Evolutionary conservation across 1,140 invertebrate species (phyloP).

Genomic region (Proctacanthus coquilletti): DNA sequence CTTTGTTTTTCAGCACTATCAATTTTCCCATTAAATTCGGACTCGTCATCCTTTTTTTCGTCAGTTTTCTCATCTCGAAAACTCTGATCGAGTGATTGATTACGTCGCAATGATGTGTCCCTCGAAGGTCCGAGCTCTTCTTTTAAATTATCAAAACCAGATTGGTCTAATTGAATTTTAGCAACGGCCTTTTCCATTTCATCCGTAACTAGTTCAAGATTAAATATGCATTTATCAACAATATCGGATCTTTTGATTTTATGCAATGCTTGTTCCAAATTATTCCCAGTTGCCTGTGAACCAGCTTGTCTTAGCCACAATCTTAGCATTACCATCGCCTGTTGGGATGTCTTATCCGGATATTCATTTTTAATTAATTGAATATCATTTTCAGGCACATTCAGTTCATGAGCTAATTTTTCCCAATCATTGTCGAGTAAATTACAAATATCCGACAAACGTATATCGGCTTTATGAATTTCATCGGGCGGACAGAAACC

Average conservation of each 20-base stretch:
- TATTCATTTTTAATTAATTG: slow-evolving; percentile 73
- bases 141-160: slow-evolving; percentile 57
- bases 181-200: slow-evolving; percentile 64
- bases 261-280: slow-evolving; percentile 69
- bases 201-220: slow-evolving; percentile 62
- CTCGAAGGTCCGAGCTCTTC: slow-evolving; percentile 55
- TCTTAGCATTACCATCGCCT: slow-evolving; percentile 79
- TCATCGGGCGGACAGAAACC: slow-evolving; percentile 10
- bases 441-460: slow-evolving; percentile 81
- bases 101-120: slow-evolving; percentile 39
- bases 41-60: neutral
- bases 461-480: slow-evolving; percentile 33
- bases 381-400: slow-evolving; percentile 68
- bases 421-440: slow-evolving; percentile 83
- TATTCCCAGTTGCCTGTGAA: slow-evolving; percentile 42
- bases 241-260: slow-evolving; percentile 82
- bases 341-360: slow-evolving; percentile 58
- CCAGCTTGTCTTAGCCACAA: slow-evolving; percentile 48
- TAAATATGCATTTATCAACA: slow-evolving; percentile 49
- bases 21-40: neutral
- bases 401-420: slow-evolving; percentile 63
- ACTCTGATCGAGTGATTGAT: slow-evolving; percentile 39
- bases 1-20: neutral
- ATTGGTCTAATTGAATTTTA: slow-evolving; percentile 57
- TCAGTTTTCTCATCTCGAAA: neutral